Percentiles rank a stretch among this genome's conserved stretches.
Evolutionary conservation across 2,888 invertebrate genomes (phyloP).

Genomic region (Lithophane ornitopus): DNA sequence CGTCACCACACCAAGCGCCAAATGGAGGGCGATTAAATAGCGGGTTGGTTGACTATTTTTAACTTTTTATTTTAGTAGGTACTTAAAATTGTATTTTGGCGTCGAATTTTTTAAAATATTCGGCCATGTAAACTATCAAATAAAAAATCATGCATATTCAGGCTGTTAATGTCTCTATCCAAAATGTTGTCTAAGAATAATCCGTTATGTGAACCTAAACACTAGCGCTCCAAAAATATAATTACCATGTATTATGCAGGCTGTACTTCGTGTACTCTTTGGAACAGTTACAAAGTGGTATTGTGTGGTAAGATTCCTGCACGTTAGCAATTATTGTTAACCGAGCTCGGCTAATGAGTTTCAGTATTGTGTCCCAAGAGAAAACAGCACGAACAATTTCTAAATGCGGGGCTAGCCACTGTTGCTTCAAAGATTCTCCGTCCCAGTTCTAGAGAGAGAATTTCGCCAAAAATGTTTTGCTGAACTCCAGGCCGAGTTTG

Average conservation of each 20-base stretch:
- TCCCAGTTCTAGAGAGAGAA: neutral
- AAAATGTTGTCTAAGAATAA: neutral
- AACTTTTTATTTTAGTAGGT: too few species aligned
- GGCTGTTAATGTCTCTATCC: too few species aligned
- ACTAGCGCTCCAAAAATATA: neutral
- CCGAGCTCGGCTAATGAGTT: slow-evolving; percentile 29
- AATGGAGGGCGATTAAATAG: too few species aligned
- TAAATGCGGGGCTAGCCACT: neutral
- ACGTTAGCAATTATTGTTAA: slow-evolving; percentile 24
- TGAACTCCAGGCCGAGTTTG: too few species aligned
- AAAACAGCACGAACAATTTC: too few species aligned
- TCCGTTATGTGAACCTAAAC: neutral
- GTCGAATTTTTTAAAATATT: too few species aligned
- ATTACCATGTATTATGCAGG: slow-evolving; percentile 14
- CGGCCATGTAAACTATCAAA: too few species aligned
- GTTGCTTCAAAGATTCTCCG: neutral
- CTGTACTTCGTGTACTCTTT: neutral
- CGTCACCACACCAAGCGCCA: too few species aligned
- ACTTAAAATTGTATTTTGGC: too few species aligned
- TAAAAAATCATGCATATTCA: too few species aligned
- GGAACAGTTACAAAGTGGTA: slow-evolving; percentile 6
- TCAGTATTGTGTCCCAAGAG: slow-evolving; percentile 16
- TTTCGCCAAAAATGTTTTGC: neutral
- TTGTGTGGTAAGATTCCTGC: slow-evolving; percentile 1
- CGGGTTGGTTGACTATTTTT: too few species aligned